Evolutionary conservation across 1,140 invertebrate species (phyloP).

Genomic region (Panagrolaimus sp.): DNA sequence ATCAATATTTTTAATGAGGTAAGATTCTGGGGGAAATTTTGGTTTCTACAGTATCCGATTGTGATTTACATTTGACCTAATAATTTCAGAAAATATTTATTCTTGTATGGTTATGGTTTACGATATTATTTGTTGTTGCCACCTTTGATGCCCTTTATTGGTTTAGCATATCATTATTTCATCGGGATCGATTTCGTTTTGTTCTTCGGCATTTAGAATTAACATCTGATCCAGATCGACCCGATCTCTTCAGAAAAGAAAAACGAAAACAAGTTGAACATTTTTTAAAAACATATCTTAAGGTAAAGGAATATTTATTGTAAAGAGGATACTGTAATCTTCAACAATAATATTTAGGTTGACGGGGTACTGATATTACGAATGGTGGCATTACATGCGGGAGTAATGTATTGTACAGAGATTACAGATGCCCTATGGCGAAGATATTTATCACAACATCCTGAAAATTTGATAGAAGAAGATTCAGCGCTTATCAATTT

Average conservation of each 20-base stretch:
- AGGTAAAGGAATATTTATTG: constrained; percentile 40
- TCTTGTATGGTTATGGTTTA: constrained; percentile 65
- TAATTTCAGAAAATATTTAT: constrained; percentile 60
- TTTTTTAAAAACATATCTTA: constrained; percentile 57
- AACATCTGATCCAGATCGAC: constrained; percentile 58
- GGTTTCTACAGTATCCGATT: background rate
- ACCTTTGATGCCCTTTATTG: constrained; percentile 59
- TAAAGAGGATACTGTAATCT: constrained; percentile 11
- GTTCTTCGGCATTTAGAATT: constrained; percentile 56
- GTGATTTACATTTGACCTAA: no score
- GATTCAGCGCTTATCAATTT: constrained; percentile 59
- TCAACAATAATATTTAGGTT: constrained; percentile 37
- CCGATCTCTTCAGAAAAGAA: constrained; percentile 58
- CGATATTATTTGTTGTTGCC: constrained; percentile 63
- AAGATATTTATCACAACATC: constrained; percentile 56
- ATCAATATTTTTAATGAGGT: constrained; percentile 65
- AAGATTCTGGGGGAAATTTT: background rate
- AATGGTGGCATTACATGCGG: constrained; percentile 58
- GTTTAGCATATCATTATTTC: constrained; percentile 59
- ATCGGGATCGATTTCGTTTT: constrained; percentile 57
- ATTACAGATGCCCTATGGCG: constrained; percentile 60
- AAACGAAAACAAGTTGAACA: constrained; percentile 59
- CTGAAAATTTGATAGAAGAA: constrained; percentile 58
- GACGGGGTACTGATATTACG: constrained; percentile 56
- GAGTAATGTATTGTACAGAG: constrained; percentile 59